Evolutionary conservation across 1,140 invertebrate genomes (phyloP).

Genomic region (Aphelenchoides besseyi): DNA sequence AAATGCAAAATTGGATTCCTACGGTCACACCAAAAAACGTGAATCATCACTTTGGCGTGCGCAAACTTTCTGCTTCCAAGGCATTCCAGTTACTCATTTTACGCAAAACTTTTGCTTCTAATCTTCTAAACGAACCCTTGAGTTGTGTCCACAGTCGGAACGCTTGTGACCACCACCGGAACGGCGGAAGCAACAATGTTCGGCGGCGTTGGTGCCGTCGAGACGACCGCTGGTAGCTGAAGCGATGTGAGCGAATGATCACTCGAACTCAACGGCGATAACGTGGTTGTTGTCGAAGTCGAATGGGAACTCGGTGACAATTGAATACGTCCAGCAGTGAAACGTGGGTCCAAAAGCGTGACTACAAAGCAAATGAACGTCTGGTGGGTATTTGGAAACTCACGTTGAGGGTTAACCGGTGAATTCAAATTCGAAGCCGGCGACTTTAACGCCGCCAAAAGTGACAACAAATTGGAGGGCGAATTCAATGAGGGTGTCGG

Average conservation of each 20-base stretch:
- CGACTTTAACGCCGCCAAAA: not conserved
- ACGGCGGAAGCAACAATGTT: not conserved
- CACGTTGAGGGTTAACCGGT: not conserved
- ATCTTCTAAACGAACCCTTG: too few relatives aligned
- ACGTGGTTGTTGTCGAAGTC: not conserved
- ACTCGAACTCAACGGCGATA: not conserved
- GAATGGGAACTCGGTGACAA: not conserved
- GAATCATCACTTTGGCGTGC: too few relatives aligned
- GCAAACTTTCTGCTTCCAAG: too few relatives aligned
- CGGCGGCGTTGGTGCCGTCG: not conserved
- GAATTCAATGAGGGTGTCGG: conserved; percentile 10
- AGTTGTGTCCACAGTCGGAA: too few relatives aligned
- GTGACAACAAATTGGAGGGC: not conserved
- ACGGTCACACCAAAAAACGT: too few relatives aligned
- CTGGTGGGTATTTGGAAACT: too few relatives aligned
- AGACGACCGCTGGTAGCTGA: not conserved
- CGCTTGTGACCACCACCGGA: not conserved
- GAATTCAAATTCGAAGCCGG: not conserved
- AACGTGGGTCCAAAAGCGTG: too few relatives aligned
- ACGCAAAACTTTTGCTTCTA: too few relatives aligned
- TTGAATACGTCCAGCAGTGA: not conserved
- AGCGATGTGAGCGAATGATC: not conserved
- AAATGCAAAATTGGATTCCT: too few relatives aligned
- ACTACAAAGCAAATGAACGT: too few relatives aligned
- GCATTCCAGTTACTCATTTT: too few relatives aligned